Evolutionary conservation across 1,140 invertebrate genomes (phyloP).

Genomic region (Monomorium pharaonis): DNA sequence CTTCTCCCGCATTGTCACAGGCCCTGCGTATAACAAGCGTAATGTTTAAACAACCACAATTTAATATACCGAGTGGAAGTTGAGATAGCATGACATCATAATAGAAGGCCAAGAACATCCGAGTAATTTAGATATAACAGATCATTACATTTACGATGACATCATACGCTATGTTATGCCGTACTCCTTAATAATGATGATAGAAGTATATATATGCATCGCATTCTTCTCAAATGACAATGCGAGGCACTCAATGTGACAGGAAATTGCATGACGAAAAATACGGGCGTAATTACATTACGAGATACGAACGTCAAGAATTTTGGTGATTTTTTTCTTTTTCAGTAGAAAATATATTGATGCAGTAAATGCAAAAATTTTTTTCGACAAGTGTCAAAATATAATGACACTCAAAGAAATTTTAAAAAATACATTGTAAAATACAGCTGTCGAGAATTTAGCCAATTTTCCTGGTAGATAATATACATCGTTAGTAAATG

Average conservation of each 20-base stretch:
- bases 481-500: too few relatives aligned
- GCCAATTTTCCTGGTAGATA: too few relatives aligned
- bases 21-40: slow-evolving; percentile 70
- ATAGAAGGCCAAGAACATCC: slow-evolving; percentile 61
- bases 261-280: not conserved
- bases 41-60: slow-evolving; percentile 63
- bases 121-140: slow-evolving; percentile 63
- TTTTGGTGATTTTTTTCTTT: not conserved
- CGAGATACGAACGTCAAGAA: not conserved
- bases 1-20: slow-evolving; percentile 95
- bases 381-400: too few relatives aligned
- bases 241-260: slow-evolving; percentile 6
- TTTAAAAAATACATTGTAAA: too few relatives aligned
- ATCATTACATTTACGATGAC: slow-evolving; percentile 60
- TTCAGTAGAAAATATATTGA: not conserved
- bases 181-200: slow-evolving; percentile 57
- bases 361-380: not conserved
- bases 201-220: not conserved
- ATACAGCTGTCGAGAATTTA: too few relatives aligned
- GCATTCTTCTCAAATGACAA: slow-evolving; percentile 26
- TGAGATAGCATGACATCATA: slow-evolving; percentile 23
- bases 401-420: not conserved
- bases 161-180: slow-evolving; percentile 57
- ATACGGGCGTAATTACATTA: not conserved
- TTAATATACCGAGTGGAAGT: slow-evolving; percentile 45